These are phyloP conservation scores for Notothenia rossii DNA, from an alignment of 2,113 vertebrate species.

Conservation along the genomic window DNA sequence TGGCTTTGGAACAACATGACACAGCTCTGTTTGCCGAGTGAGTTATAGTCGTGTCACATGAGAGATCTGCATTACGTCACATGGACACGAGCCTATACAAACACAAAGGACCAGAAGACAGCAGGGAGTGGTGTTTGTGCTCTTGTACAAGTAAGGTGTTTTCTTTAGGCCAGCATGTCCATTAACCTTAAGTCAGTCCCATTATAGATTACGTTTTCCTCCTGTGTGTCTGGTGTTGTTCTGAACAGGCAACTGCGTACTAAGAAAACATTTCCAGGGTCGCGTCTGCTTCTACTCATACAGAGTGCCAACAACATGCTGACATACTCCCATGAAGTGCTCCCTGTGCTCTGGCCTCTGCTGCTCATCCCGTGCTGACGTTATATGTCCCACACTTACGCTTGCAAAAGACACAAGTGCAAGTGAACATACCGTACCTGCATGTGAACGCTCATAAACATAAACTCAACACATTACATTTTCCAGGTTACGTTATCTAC, in stretches of 20 bases:
- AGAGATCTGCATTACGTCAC: conserved; percentile 61
- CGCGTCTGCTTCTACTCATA: conserved; percentile 57
- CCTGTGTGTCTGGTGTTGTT: conserved; percentile 24
- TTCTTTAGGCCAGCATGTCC: conserved; percentile 27
- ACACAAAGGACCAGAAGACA: conserved; percentile 51
- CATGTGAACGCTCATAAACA: conserved; percentile 26
- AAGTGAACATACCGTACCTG: conserved; percentile 5
- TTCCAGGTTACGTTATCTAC: conserved; percentile 42
- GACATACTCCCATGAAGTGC: conserved; percentile 40
- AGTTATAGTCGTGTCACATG: conserved; percentile 46
- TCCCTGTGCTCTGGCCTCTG: conserved; percentile 30
- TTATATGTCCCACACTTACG: conserved; percentile 16
- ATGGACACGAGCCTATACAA: conserved; percentile 51
- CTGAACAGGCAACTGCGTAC: conserved; percentile 37
- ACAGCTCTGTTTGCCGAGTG: conserved; percentile 45
- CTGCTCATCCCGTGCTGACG: conserved; percentile 46
- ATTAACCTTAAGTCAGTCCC: conserved; percentile 25
- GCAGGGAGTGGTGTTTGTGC: conserved; percentile 61
- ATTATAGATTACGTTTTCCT: conserved; percentile 17
- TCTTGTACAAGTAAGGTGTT: conserved; percentile 57
- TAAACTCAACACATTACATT: conserved; percentile 25
- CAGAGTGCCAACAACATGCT: conserved; percentile 49
- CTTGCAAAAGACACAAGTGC: conserved; percentile 1
- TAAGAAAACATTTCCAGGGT: conserved; percentile 50
- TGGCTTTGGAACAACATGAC: conserved; percentile 39